A percentile compares a stretch with the other conserved stretches of the same genome.
phyloP scores from a whole-genome alignment of 2,888 invertebrate species.

The Allolobophora icterica region DNA sequence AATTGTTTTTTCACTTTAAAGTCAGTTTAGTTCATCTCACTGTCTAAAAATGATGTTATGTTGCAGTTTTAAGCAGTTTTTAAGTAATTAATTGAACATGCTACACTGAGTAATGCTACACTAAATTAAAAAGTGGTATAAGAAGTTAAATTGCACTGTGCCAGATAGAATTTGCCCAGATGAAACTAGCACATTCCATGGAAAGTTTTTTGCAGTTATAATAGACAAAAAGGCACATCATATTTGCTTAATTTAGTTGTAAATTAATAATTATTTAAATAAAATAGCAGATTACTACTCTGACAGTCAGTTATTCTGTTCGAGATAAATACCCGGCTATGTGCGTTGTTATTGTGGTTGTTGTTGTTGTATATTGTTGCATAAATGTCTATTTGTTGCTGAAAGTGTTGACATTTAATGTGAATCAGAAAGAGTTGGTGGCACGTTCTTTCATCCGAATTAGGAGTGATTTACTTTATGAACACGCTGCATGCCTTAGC shows the following conservation, averaged over 20 bases:
- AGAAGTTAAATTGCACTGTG: no score
- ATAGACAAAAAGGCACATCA: not conserved
- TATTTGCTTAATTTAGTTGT: not conserved
- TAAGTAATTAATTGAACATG: no score
- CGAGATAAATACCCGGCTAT: not conserved
- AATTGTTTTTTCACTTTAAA: no score
- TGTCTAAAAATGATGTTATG: no score
- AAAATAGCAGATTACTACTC: not conserved
- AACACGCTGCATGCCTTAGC: not conserved
- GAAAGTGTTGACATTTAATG: not conserved
- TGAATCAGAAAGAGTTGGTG: not conserved
- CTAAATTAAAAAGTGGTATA: no score
- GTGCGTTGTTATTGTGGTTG: not conserved
- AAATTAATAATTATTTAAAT: not conserved
- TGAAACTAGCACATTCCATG: not conserved
- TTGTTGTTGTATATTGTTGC: not conserved
- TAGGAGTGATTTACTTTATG: not conserved
- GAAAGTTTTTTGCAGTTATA: not conserved
- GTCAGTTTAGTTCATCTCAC: no score
- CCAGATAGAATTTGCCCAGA: no score
- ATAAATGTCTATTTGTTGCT: not conserved
- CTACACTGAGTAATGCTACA: no score
- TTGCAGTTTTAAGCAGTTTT: no score
- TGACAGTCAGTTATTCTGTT: not conserved
- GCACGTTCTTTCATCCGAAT: not conserved